Evolutionary conservation across 2,113 vertebrate genomes (phyloP).

Genomic region (Pachyramphus minor): DNA sequence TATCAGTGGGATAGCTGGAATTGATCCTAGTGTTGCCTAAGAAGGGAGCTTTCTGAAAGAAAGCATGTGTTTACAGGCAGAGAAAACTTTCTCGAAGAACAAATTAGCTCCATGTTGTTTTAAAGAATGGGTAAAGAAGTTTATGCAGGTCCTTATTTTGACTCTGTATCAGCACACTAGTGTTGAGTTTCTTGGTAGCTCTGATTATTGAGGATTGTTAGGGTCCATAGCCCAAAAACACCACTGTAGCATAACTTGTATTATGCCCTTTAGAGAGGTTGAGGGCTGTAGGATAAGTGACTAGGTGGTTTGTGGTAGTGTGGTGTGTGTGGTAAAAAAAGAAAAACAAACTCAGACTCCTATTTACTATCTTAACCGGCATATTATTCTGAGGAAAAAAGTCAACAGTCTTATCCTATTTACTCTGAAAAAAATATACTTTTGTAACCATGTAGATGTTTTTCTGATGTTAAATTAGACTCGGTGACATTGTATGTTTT

Average conservation of each 20-base stretch:
- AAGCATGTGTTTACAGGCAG: not conserved
- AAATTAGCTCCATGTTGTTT: not conserved
- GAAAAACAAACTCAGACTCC: not conserved
- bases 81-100: not conserved
- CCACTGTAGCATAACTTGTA: fast-evolving
- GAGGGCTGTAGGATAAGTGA: not conserved
- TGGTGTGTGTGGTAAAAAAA: not conserved
- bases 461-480: not conserved
- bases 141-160: not conserved
- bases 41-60: not conserved
- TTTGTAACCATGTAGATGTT: not conserved
- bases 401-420: not conserved
- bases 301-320: fast-evolving
- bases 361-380: not conserved
- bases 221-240: not conserved
- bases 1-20: not conserved
- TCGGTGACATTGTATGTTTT: not conserved
- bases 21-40: not conserved
- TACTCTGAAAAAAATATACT: not conserved
- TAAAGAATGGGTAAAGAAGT: not conserved
- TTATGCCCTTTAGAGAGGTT: not conserved
- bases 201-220: not conserved
- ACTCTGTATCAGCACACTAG: not conserved
- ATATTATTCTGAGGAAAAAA: not conserved
- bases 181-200: not conserved